Conservation (phyloP, 2,113 vertebrate genomes). For the Phrynosoma blainvillii region DNA sequence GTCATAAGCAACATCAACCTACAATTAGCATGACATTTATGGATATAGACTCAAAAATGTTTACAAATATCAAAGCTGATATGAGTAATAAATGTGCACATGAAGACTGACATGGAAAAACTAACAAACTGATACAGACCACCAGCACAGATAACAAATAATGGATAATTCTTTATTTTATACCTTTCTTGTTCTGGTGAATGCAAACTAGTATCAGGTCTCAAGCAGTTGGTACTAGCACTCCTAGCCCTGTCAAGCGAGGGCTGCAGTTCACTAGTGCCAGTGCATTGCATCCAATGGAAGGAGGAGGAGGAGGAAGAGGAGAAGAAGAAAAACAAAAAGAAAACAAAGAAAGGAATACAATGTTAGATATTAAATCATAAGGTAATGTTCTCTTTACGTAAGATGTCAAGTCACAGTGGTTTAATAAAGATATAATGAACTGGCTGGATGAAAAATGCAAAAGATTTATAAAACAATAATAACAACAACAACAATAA, state of each 20-base stretch:
- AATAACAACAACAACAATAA: slow-evolving; percentile 55
- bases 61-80: slow-evolving; percentile 45
- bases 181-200: slow-evolving; percentile 98
- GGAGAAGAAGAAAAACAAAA: slow-evolving; percentile 88
- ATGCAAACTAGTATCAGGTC: slow-evolving; percentile 96
- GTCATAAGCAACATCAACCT: slow-evolving; percentile 62
- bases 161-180: slow-evolving; percentile 83
- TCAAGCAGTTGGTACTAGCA: slow-evolving; percentile 99
- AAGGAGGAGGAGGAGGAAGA: slow-evolving; percentile 83
- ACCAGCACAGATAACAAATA: slow-evolving; percentile 81
- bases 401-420: slow-evolving; percentile 76
- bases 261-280: slow-evolving; percentile 98
- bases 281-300: slow-evolving; percentile 89
- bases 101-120: slow-evolving; percentile 58
- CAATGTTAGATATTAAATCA: slow-evolving; percentile 86
- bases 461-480: slow-evolving; percentile 48
- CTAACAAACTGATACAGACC: slow-evolving; percentile 63
- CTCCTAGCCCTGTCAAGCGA: slow-evolving; percentile 98
- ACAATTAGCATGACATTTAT: slow-evolving; percentile 66
- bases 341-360: slow-evolving; percentile 89
- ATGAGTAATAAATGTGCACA: slow-evolving; percentile 57
- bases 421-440: slow-evolving; percentile 74
- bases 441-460: slow-evolving; percentile 68
- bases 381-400: slow-evolving; percentile 83
- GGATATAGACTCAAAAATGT: slow-evolving; percentile 32